Evolutionary conservation across 2,888 invertebrate genomes (phyloP).

Genomic region (Physocephala rufipes): DNA sequence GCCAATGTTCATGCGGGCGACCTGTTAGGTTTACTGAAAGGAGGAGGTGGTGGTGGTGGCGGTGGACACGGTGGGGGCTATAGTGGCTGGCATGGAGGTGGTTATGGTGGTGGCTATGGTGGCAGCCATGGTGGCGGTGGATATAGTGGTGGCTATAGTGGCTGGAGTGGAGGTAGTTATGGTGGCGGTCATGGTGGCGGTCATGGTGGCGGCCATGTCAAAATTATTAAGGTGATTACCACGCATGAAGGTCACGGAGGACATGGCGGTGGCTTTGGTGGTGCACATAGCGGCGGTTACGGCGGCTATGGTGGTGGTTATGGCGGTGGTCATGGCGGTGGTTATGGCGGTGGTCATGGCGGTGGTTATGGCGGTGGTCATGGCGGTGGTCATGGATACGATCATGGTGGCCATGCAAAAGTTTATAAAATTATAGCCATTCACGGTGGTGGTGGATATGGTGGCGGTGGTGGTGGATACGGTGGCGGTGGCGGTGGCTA

Average conservation of each 20-base stretch:
- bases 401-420: slow-evolving; percentile 33
- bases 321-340: slow-evolving; percentile 16
- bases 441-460: slow-evolving; percentile 16
- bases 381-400: slow-evolving; percentile 24
- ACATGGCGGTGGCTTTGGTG: slow-evolving; percentile 39
- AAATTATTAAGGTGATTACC: background rate
- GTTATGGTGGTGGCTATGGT: background rate
- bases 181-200: slow-evolving; percentile 43
- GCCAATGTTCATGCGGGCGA: background rate
- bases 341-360: slow-evolving; percentile 46
- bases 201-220: background rate
- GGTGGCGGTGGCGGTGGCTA: slow-evolving; percentile 15
- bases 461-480: slow-evolving; percentile 5
- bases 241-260: slow-evolving; percentile 41
- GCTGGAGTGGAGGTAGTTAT: slow-evolving; percentile 45
- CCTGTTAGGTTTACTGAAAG: slow-evolving; percentile 8
- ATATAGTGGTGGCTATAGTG: slow-evolving; percentile 45
- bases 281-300: slow-evolving; percentile 47
- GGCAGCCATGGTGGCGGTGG: slow-evolving; percentile 28
- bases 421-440: slow-evolving; percentile 16
- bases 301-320: slow-evolving; percentile 33
- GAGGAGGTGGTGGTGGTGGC: background rate
- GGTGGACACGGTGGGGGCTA: background rate
- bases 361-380: slow-evolving; percentile 42
- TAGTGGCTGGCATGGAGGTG: background rate